Evolutionary conservation across 2,888 invertebrate species (phyloP), one percentile per base, ranked within the genome.

Genomic region (Furcula furcula): DNA sequence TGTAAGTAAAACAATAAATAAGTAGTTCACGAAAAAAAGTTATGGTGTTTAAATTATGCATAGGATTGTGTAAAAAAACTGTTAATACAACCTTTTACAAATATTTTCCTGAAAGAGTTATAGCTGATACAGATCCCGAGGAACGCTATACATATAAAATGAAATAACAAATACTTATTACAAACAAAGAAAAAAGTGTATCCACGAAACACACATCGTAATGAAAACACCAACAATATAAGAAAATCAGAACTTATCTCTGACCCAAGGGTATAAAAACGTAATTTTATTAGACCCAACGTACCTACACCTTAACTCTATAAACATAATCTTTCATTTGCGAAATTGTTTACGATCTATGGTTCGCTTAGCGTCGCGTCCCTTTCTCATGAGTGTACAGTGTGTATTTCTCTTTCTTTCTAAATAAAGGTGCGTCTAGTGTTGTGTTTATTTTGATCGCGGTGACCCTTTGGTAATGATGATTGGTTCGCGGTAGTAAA

Each of bases 311-410:
- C 86, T 86, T 81, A 70, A 73, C 73, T 76, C 86, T 77, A 85
- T 86, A 78, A 82, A 85, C 86, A 85, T 87, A 86, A 86, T 86
- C 85, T 86, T 84, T 85, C 83, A 86, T 87, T 86, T 84, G 74
- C 67, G 62, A 53, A 70, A 78, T 78, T 80, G 72, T 87, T 83
- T 85, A 86, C 76, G 73, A 70, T 50, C 54, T 46, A 50, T 60
- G 66, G 57, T 65, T 59, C 59, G 55, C 53, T 47, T 40, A 39
- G 79, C 13, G 14, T 19, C 40, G 15, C 5, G n/a, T 51, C 73
- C 46, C 44, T 60, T 34, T 77, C 52, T 18, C 9, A 7, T 61
- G 23, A 11, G 6, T 5, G n/a, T 2, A 0, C 4, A 12, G 23
- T 14, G 7, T 36, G 6, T 61, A 58, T 46, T 4, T 42, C 26